Evolutionary conservation across 2,113 vertebrate genomes (phyloP), one percentile per base, ranked within the genome.

Genomic region (Vimba vimba): DNA sequence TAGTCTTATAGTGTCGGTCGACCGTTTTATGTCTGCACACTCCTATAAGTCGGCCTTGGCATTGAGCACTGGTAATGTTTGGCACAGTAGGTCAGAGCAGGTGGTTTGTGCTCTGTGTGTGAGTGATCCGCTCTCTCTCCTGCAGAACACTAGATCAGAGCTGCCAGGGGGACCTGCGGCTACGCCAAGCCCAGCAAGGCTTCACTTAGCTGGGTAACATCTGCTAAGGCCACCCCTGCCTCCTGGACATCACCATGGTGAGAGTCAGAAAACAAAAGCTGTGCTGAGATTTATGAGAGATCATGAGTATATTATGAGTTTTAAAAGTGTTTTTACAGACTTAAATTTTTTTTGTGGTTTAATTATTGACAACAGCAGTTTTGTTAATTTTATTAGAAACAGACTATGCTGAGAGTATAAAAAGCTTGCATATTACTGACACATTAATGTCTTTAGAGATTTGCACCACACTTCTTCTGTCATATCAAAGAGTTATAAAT

Each of bases 121-220:
- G 87, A 91, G 89, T 92, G 91, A 94, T 92, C 91, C 85, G 92
- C 90, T 94, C 91, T 94, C 91, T 94, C 86, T 92, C 85, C 89
- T 45, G 89, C 91, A 95, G 94, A 93, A 92, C 82, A 80, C 85
- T 87, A 90, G 91, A 91, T 91, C 92, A 92, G 86, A 87, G 78
- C 88, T 93, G 91, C 91, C 89, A 88, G 93, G 90, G 89, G 91
- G 91, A 88, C 91, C 93, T 91, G 93, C 91, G 57, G 25, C 78
- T 85, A 86, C 76, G 74, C 85, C 88, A 91, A 87, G 89, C 89
- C 89, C 88, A 91, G 71, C 12, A 76, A 93, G 84, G 89, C 93
- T 94, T 92, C 86, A 79, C 85, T 93, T 88, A 93, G 88, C 87
- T 91, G 92, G 88, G 90, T 66, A 93, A 93, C 92, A 92, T 93